Base-by-base conservation (phyloP, 2,888 invertebrate species). In the Lacanobia wlatinum region DNA sequence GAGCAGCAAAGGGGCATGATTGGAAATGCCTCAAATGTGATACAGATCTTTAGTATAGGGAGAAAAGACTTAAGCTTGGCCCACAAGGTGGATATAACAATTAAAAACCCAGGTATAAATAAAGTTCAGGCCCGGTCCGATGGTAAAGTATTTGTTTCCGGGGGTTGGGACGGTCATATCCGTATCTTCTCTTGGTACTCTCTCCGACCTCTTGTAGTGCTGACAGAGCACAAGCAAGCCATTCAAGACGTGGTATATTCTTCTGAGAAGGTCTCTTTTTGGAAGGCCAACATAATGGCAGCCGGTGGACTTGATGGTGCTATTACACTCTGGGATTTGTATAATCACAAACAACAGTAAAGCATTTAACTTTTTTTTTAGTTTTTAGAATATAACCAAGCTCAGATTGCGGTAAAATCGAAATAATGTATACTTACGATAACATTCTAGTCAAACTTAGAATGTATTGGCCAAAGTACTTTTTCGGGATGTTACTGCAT, bases 301-400 rank as follows among this genome's bases (percentile, higher is more conserved):
- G 97, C 97, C 0, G 97, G 97, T 59, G 97, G 98, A 38, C 97
- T 97, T 77, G 98, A 98, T 92, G 97, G 98, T 82, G 97, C 97
- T 88, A 97, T 98, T 84, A 97, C 98, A 8, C 96, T 98, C 70
- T 98, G 98, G 98, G 97, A 98, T 95, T 96, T 98, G 87, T 98
- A 98, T 90, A 98, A 98, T 80, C 90, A 87, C 78, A 95, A 94
- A 82, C 90, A 94, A 84, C 90, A 93, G 82, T 95, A 88, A 90
- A 85, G 84, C 87, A 87, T 89, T 88, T 82, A 82, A 72, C 43
- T 68, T 81, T 80, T 67, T 73, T 72, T 46, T 69, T 78, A 81
- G 82, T 82, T 76, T 70, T 71, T 87, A 85, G 84, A 83, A 73
- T 80, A 84, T 80, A 82, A 74, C 76, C 76, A 73, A 83, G 75